phyloP scores from a whole-genome alignment of 2,888 invertebrate species.

The Dynastes maya region DNA sequence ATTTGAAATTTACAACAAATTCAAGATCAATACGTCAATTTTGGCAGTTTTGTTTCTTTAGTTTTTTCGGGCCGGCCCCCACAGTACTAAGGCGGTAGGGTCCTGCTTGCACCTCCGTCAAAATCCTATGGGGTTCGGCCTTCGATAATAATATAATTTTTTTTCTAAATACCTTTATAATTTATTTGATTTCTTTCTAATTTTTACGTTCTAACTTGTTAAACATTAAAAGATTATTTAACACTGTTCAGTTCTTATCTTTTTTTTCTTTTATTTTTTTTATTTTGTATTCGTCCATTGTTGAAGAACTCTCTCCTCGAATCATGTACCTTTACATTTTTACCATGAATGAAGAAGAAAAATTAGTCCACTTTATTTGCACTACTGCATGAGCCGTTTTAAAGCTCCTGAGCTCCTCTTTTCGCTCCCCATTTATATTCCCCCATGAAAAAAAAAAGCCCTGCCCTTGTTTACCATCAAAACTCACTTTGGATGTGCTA shows the following conservation, averaged over 20 bases:
- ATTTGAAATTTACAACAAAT: conserved; percentile 16
- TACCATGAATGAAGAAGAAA: conserved; percentile 57
- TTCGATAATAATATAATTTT: conserved; percentile 45
- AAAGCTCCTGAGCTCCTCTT: conserved; percentile 60
- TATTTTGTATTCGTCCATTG: conserved; percentile 66
- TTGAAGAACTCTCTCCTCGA: conserved; percentile 61
- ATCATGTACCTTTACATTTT: conserved; percentile 62
- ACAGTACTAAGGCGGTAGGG: conserved; percentile 37
- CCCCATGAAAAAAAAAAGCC: conserved; percentile 52
- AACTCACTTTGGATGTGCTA: conserved; percentile 72
- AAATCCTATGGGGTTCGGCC: conserved; percentile 44
- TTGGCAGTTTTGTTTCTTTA: conserved; percentile 49
- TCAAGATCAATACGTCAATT: conserved; percentile 25
- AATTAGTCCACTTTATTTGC: conserved; percentile 68
- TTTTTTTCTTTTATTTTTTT: conserved; percentile 59
- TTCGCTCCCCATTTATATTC: conserved; percentile 55
- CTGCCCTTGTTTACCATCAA: conserved; percentile 68
- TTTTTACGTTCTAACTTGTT: conserved; percentile 70
- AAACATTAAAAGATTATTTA: conserved; percentile 70
- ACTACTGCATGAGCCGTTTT: conserved; percentile 68
- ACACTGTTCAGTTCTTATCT: conserved; percentile 67
- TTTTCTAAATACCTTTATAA: conserved; percentile 61
- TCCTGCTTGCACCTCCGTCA: conserved; percentile 16
- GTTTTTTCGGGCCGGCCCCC: conserved; percentile 39
- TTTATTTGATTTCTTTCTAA: conserved; percentile 67